Evolutionary conservation across 2,113 vertebrate genomes (phyloP), one percentile per base, ranked within the genome.

Genomic region (Ancistrus triradiatus): DNA sequence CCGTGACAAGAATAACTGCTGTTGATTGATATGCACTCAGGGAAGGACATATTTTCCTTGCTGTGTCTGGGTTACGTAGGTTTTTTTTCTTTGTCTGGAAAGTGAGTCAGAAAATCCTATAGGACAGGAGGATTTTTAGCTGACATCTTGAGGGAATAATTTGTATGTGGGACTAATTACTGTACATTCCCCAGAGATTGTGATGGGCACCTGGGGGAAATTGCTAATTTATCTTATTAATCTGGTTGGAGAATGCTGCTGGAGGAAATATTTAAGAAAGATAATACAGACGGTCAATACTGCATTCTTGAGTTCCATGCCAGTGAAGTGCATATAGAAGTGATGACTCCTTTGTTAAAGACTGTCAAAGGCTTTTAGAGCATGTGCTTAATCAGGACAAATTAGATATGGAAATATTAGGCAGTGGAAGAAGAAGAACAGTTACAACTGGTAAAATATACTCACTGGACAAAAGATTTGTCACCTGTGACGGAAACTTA

Each of bases 1-100:
- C 59, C 68, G 66, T 48, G 74, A 74, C 67, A 72, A 67, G 77
- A 79, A 69, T 78, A 78, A 81, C 84, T 78, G 73, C 70, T 68
- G 74, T 70, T 80, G 75, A 72, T 68, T 63, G 63, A 77, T 56
- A 65, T 72, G 56, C 57, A 69, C 60, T 42, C 56, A 57, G 73
- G 65, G 69, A 58, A 75, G 60, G 69, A 57, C 61, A 64, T 70
- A 50, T 56, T 55, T 64, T 47, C 28, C 11, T 17, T 33, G 60
- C 11, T 55, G 38, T 47, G 31, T 50, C 37, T 62, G 25, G 47
- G 35, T 27, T 50, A 49, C 37, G 15, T 56, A n/a, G 38, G 0
- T 51, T 38, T 47, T 27, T 43, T 28, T 21, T 48, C 13, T 40
- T 37, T 48, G 13, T 25, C 19, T 33, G 2, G 28, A 35, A 35